Evolutionary conservation across 2,113 vertebrate genomes (phyloP).

Genomic region (Nyctibius bracteatus): DNA sequence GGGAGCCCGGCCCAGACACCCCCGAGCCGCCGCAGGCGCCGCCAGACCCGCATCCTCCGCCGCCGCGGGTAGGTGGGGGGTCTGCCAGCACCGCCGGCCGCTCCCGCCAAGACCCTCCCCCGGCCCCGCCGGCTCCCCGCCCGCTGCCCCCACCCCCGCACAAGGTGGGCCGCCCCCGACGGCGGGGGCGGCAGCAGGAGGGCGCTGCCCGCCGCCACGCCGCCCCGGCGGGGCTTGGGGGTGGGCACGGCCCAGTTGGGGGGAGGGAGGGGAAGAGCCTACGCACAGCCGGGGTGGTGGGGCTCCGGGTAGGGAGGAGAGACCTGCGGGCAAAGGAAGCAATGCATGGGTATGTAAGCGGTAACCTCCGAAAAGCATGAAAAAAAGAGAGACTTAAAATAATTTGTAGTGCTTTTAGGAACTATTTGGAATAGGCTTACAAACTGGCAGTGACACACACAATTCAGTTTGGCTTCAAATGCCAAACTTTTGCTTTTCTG

Average conservation of each 20-base stretch:
- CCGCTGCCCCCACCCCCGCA: not conserved
- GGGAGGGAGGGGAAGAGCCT: no score
- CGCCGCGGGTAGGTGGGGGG: no score
- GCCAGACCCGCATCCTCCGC: not conserved
- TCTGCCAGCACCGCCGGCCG: not conserved
- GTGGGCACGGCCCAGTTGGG: not conserved
- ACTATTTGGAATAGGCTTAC: not conserved
- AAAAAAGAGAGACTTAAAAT: no score
- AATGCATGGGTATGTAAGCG: accelerated
- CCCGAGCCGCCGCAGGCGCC: not conserved
- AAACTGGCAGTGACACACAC: not conserved
- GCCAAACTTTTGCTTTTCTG: not conserved
- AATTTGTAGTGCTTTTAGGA: not conserved
- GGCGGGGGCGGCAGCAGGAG: not conserved
- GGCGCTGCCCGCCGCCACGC: not conserved
- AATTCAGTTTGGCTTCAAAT: not conserved
- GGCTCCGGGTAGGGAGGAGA: no score
- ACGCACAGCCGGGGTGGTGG: accelerated
- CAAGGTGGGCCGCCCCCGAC: not conserved
- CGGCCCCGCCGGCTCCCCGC: not conserved
- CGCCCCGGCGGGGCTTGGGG: not conserved
- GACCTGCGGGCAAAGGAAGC: not conserved
- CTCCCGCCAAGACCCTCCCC: not conserved
- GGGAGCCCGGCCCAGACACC: not conserved
- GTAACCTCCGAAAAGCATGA: accelerated